Base-by-base conservation (phyloP, 2,113 vertebrate species). In the Rhineura floridana region DNA sequence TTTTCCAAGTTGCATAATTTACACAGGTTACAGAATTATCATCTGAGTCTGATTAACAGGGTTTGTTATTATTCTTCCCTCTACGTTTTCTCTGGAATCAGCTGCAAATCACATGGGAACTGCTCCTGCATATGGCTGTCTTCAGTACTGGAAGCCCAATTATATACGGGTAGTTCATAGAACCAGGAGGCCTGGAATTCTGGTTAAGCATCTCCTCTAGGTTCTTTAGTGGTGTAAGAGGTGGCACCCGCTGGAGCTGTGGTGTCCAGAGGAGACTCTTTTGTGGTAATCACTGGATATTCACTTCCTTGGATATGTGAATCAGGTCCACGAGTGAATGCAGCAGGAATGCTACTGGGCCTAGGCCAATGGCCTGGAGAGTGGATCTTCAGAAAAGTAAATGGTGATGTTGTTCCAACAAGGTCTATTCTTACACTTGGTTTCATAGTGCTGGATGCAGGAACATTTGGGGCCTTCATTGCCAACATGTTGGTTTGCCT, bases 151-250 rank as follows among this genome's bases (percentile, higher is more conserved):
- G 76, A 46, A 72, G n/a, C n/a, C 33, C 33, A 84, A 23, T 15
- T 67, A 11, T 8, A 11, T 50, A 11, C 50, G 30, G n/a, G 48
- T 9, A 13, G n/a, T 81, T 44, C 13, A 17, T 44, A 44, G 80
- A 63, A 50, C 21, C 12, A 28, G 3, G 23, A 23, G 1, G 73
- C 25, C 23, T 17, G 13, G 52, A 36, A 23, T 55, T 39, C 8
- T 59, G n/a, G 52, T 81, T 81, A 81, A 46, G 72, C 84, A 75
- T 85, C 84, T 3, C 52, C 84, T 63, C 84, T 75, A 28, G 39
- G 84, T 28, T 62, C 55, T 75, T 62, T 36, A 7, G 67, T 72
- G 33, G 46, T 84, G 70, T 36, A 25, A 8, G 48, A 70, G 25
- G 44, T 50, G n/a, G 33, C 46, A 48, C 2, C 17, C 9, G 33